phyloP scores from a whole-genome alignment of 2,888 invertebrate genomes.

The Calameuta filiformis region DNA sequence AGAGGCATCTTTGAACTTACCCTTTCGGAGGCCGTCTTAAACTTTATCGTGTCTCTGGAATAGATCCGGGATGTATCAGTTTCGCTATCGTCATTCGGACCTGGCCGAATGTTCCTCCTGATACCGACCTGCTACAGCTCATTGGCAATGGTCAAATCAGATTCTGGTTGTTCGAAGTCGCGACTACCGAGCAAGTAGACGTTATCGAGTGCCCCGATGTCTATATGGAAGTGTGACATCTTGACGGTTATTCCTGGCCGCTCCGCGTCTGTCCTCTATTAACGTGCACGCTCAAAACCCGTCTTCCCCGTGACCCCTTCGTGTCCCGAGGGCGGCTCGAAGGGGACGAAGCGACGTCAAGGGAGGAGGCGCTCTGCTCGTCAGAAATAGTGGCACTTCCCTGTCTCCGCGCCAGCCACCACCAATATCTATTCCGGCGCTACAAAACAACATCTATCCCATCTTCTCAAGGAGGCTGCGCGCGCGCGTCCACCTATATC shows the following conservation, averaged over 20 bases:
- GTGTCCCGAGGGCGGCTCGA: slow-evolving; percentile 27
- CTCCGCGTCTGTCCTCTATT: slow-evolving; percentile 53
- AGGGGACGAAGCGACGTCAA: slow-evolving; percentile 20
- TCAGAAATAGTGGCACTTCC: slow-evolving; percentile 67
- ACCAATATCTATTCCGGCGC: slow-evolving; percentile 69
- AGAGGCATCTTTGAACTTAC: neutral
- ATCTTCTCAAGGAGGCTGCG: slow-evolving; percentile 42
- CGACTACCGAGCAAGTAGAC: neutral
- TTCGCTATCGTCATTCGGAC: neutral
- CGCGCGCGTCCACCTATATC: neutral
- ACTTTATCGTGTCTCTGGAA: neutral
- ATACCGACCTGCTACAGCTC: neutral
- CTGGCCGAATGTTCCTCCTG: neutral
- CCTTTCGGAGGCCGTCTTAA: neutral
- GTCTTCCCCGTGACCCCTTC: slow-evolving; percentile 26
- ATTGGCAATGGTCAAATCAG: neutral
- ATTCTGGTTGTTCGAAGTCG: neutral
- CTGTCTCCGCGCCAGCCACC: slow-evolving; percentile 66
- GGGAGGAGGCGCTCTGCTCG: slow-evolving; percentile 43
- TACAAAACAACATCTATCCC: slow-evolving; percentile 64
- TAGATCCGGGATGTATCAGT: neutral
- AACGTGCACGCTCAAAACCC: slow-evolving; percentile 43
- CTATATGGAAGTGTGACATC: slow-evolving; percentile 65
- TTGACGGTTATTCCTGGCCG: slow-evolving; percentile 64
- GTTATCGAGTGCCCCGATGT: slow-evolving; percentile 39